Evolutionary conservation across 2,113 vertebrate species (phyloP).

Genomic region (Ctenomys sociabilis): DNA sequence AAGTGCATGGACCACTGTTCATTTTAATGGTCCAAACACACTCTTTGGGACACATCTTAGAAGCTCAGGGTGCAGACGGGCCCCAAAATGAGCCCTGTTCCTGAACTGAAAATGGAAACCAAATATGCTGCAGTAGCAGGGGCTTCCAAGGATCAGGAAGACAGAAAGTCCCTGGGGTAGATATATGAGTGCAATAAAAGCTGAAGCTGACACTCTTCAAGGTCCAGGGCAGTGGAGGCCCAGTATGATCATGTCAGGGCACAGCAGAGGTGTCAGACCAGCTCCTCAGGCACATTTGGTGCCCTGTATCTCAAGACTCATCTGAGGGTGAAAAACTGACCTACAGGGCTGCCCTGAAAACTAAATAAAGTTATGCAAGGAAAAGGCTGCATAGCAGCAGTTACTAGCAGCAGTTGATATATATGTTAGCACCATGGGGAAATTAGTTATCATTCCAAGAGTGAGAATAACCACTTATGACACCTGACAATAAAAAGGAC

Average conservation of each 20-base stretch:
- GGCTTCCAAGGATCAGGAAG: neutral
- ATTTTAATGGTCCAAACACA: neutral
- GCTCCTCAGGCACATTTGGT: neutral
- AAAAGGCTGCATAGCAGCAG: neutral
- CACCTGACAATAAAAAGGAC: neutral
- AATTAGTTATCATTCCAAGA: no score
- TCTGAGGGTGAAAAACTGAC: accelerated
- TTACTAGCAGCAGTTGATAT: accelerated
- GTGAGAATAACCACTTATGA: neutral
- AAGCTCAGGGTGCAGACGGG: neutral
- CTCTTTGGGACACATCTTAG: neutral
- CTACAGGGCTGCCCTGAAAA: neutral
- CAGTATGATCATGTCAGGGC: neutral
- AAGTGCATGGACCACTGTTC: no score
- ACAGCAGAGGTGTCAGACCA: neutral
- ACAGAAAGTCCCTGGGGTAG: neutral
- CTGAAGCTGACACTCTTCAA: no score
- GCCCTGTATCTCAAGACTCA: neutral
- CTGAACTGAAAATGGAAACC: neutral
- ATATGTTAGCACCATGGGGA: accelerated
- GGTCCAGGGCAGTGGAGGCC: neutral
- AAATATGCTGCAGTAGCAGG: accelerated
- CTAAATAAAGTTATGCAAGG: neutral
- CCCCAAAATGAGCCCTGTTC: neutral
- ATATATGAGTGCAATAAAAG: accelerated